Evolutionary conservation across 2,113 vertebrate genomes (phyloP).

Genomic region (Thamnaconus septentrionalis): DNA sequence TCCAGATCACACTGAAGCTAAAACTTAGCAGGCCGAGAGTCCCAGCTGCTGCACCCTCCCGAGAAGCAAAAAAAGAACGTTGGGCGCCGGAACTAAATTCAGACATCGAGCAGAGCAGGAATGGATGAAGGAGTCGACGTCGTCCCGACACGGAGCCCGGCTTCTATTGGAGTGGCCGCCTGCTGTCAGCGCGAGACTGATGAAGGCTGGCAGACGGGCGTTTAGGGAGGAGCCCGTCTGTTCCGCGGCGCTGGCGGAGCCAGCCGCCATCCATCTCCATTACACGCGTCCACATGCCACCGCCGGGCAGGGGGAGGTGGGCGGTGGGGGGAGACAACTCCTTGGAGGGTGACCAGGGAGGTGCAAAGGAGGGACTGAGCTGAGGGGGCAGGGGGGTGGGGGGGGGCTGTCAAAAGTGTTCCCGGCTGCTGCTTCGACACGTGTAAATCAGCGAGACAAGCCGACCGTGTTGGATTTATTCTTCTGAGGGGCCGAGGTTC

Average conservation of each 20-base stretch:
- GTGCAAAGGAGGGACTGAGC: not conserved
- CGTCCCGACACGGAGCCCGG: constrained; percentile 4
- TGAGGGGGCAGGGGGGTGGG: not conserved
- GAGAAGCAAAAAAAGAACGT: too few species aligned
- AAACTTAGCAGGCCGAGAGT: too few species aligned
- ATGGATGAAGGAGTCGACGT: too few species aligned
- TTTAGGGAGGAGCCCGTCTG: constrained; percentile 73
- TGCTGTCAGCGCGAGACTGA: constrained; percentile 63
- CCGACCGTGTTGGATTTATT: not conserved
- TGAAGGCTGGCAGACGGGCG: constrained; percentile 69
- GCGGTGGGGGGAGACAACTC: constrained; percentile 62
- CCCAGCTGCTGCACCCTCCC: too few species aligned
- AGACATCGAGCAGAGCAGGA: too few species aligned
- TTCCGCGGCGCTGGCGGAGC: constrained; percentile 58
- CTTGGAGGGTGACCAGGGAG: constrained; percentile 51
- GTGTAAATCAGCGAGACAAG: constrained; percentile 36
- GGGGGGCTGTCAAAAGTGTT: constrained; percentile 43
- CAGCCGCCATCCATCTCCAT: constrained; percentile 75
- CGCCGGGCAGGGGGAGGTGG: not conserved
- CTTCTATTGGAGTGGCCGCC: constrained; percentile 21
- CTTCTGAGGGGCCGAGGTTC: too few species aligned
- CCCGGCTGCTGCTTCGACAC: constrained; percentile 22
- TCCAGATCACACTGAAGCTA: too few species aligned
- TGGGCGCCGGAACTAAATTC: too few species aligned
- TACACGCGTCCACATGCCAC: constrained; percentile 72